Evolutionary conservation across 2,888 invertebrate genomes (phyloP), one percentile per base, ranked within the genome.

Genomic region (Hirtodrosophila confusa): DNA sequence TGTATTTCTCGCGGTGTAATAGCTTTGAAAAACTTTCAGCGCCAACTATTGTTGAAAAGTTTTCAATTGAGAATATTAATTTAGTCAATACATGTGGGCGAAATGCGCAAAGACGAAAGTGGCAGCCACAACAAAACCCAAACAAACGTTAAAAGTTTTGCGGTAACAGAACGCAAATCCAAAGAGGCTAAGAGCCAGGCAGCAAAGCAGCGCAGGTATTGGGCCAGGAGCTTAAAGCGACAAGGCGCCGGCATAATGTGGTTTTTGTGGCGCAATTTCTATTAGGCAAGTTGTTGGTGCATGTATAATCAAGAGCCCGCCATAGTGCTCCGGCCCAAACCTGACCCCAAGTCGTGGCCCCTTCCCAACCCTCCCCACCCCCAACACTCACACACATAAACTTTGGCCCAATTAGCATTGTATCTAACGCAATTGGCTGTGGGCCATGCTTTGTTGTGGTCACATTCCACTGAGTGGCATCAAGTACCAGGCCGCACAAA

Each of bases 31-130:
- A 88, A 88, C 72, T 83, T 87, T 80, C 24, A 45, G 53, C 65
- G 53, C 64, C 71, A 86, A 85, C 85, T 85, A 88, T 87, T 88
- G 88, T 86, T 87, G 65, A 78, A 87, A 88, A 83, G 75, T 86
- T 86, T 86, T 80, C 77, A 87, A 86, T 86, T 82, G 88, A 88
- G 86, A 78, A 87, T 86, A 86, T 86, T 88, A 86, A 86, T 86
- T 86, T 87, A 87, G 86, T 82, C 88, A 87, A 86, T 87, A 86
- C 85, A 85, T 87, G 85, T 87, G 87, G 85, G 87, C 71, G 60
- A 76, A 69, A 77, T 68, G 75, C 71, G 65, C 75, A 71, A 65
- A 65, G 75, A 65, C 63, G 63, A 57, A 64, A 72, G 69, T 66
- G 69, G 41, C 80, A 69, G 61, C 63, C 76, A 56, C 51, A 51